These are phyloP conservation scores for Dallia pectoralis DNA, from an alignment of 2,797 vertebrate species.

Conservation along the genomic window DNA sequence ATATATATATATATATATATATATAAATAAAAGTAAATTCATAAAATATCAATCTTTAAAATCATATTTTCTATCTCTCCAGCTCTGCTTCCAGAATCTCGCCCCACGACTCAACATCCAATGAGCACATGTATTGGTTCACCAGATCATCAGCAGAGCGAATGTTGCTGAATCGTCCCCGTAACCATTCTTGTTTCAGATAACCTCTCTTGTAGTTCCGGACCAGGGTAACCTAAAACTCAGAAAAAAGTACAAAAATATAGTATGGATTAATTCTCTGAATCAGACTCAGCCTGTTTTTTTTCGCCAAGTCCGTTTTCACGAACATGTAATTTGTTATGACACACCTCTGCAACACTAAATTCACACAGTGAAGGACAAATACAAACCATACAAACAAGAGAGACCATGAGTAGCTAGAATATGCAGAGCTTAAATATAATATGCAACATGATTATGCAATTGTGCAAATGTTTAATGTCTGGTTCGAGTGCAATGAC, in stretches of 20 bases:
- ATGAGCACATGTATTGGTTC: slow-evolving; percentile 76
- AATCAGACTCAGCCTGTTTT: too few species aligned
- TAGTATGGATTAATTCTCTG: neutral
- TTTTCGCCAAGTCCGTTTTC: too few species aligned
- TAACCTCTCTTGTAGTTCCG: slow-evolving; percentile 85
- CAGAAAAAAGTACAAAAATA: neutral
- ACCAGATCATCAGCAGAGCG: slow-evolving; percentile 73
- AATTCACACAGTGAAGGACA: too few species aligned
- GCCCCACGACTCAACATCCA: slow-evolving; percentile 86
- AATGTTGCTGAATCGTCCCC: slow-evolving; percentile 84
- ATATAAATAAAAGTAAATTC: neutral
- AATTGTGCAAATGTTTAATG: too few species aligned
- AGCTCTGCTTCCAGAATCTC: slow-evolving; percentile 91
- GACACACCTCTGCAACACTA: too few species aligned
- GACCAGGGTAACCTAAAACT: slow-evolving; percentile 76
- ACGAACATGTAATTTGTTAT: too few species aligned
- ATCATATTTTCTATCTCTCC: slow-evolving; percentile 67
- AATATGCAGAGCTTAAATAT: too few species aligned
- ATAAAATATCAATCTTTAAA: neutral
- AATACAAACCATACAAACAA: too few species aligned
- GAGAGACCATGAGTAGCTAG: too few species aligned
- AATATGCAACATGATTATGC: too few species aligned
- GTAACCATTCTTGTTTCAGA: slow-evolving; percentile 84
- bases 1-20: neutral
- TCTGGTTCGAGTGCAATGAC: too few species aligned